Evolutionary conservation across 2,888 invertebrate species (phyloP).

Genomic region (Eupithecia dodoneata): DNA sequence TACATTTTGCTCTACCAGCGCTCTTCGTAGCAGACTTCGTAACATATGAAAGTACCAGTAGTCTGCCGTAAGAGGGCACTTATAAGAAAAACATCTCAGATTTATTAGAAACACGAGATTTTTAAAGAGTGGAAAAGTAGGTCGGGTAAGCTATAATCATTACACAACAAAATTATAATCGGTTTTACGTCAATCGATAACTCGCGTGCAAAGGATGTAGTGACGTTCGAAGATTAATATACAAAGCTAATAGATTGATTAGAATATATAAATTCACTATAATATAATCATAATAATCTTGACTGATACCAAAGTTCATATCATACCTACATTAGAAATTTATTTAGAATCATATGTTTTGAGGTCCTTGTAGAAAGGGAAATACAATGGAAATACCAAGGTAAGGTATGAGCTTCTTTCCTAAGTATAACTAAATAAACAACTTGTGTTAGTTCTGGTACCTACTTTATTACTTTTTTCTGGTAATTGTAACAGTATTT

Average conservation of each 20-base stretch:
- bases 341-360: not conserved
- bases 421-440: not conserved
- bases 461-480: not conserved
- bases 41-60: constrained; percentile 12
- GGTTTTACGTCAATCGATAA: constrained; percentile 11
- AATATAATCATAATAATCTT: not conserved
- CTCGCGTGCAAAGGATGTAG: constrained; percentile 4
- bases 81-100: not conserved
- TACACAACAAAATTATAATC: not conserved
- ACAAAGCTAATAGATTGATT: not conserved
- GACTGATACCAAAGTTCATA: not conserved
- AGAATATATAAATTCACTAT: not conserved
- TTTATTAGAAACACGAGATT: not conserved
- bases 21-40: not conserved
- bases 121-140: constrained; percentile 1
- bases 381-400: not conserved
- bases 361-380: not conserved
- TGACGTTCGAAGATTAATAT: not conserved
- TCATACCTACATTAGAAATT: not conserved
- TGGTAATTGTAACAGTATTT: not conserved
- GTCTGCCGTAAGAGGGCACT: constrained; percentile 31
- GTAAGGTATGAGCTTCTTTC: not conserved
- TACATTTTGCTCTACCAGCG: constrained; percentile 5
- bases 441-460: not conserved
- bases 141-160: not conserved